Conservation (phyloP, 2,797 vertebrate genomes). For the Ctenochaetus hawaiiensis region DNA sequence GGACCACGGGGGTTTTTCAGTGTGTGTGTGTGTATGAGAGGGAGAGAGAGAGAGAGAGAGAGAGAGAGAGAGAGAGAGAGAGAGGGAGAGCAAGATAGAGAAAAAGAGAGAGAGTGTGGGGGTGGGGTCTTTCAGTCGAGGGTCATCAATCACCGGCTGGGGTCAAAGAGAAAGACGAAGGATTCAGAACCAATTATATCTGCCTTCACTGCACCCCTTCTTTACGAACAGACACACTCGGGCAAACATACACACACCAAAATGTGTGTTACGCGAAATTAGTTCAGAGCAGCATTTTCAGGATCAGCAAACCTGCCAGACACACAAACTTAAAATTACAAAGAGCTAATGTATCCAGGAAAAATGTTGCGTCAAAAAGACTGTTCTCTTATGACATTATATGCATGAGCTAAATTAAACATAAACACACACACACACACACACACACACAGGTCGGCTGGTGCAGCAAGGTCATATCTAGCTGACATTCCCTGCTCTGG, state of each 20-base stretch:
- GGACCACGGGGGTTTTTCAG: conserved; percentile 58
- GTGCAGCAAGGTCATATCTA: conserved; percentile 81
- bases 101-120: conserved; percentile 42
- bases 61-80: conserved; percentile 2
- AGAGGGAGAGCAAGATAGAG: conserved; percentile 1
- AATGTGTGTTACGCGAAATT: neutral
- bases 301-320: conserved; percentile 35
- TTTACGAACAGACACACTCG: conserved; percentile 32
- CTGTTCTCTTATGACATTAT: neutral
- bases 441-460: conserved; percentile 51
- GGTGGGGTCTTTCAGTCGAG: conserved; percentile 79
- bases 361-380: conserved; percentile 22
- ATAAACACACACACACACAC: conserved; percentile 27
- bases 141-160: conserved; percentile 87
- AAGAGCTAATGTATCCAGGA: conserved; percentile 5
- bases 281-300: conserved; percentile 30
- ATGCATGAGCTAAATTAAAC: neutral
- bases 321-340: conserved; percentile 11
- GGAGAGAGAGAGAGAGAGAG: conserved; percentile 8
- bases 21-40: conserved; percentile 23
- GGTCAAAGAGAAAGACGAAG: conserved; percentile 84
- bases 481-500: conserved; percentile 82
- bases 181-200: conserved; percentile 85
- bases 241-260: conserved; percentile 1
- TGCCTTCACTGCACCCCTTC: conserved; percentile 68